Percentiles rank a stretch among this genome's conserved stretches.
Evolutionary conservation across 2,113 vertebrate genomes (phyloP).

Genomic region (Butastur rufipennis): DNA sequence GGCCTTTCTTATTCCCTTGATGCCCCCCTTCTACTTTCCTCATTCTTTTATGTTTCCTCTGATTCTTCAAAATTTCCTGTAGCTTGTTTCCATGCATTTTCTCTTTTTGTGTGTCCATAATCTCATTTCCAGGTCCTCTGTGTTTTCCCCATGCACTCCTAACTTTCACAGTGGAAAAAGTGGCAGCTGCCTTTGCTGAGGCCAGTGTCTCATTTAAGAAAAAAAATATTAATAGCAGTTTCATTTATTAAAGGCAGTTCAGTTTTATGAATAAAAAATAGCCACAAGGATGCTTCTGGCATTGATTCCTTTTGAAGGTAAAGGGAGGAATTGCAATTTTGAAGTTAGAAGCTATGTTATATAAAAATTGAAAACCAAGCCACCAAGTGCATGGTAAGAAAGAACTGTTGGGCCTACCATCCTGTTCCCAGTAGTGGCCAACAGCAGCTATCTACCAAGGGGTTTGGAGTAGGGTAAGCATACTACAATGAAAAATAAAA

Average conservation of each 20-base stretch:
- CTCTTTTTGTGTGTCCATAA: neutral
- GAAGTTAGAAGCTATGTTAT: neutral
- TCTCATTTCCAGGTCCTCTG: neutral
- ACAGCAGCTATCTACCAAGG: neutral
- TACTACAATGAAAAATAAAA: neutral
- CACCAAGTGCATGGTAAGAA: neutral
- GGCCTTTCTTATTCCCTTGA: neutral
- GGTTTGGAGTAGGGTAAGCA: neutral
- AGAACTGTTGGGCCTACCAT: neutral
- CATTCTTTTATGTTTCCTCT: neutral
- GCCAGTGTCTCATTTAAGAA: neutral
- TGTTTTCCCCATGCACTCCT: neutral
- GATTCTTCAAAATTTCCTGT: conserved; percentile 1
- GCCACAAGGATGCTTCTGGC: neutral
- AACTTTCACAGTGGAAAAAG: neutral
- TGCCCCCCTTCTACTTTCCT: neutral
- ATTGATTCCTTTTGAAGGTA: neutral
- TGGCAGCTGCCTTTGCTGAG: neutral
- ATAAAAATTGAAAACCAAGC: neutral
- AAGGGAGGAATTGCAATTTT: neutral
- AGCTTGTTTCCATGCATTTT: neutral
- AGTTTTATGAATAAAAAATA: neutral
- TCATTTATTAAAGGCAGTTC: neutral
- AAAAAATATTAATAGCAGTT: neutral
- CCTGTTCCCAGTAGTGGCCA: neutral